Evolutionary conservation across 2,113 vertebrate genomes (phyloP), one percentile per base, ranked within the genome.

Genomic region (Limanda limanda): DNA sequence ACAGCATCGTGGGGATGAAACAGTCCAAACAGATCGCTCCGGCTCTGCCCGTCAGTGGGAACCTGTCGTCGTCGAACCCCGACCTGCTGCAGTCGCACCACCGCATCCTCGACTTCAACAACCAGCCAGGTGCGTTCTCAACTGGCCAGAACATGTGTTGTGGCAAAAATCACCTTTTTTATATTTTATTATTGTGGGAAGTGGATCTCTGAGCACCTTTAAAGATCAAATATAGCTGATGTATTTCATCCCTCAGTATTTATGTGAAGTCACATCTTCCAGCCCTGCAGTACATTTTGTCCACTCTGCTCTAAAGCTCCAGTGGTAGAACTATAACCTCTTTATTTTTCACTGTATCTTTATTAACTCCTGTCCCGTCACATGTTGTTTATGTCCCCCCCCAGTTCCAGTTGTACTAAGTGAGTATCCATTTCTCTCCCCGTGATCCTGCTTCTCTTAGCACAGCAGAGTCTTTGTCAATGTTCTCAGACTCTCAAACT

Each of bases 51-150:
- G 97, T 99, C 82, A 99, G 98, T 0, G 97, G 97, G 20, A 97
- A 97, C 59, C 89, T 99, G 9, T 99, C 98, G 0, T 99, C 98
- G 21, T 98, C 97, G 42, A 99, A 99, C 90, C 98, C 98, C 0
- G 98, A 99, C 76, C 93, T 99, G 12, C 83, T 99, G 73, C 98
- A 99, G 91, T 98, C 97, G 2, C 98, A 99, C 88, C 97, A 99
- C 82, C 97, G 98, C 80, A 99, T 99, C 82, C 94, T 99, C 61
- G 98, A 99, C 91, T 99, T 99, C 90, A 99, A 94, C 85, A 95
- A 97, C 83, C 96, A 97, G 70, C 97, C 98, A 45, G 98, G 97
- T 98, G 88, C 88, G 93, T 87, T 10, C 52, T 42, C 24, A 37
- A 8, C 13, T 3, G 1, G 4, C 47, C 3, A 5, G 47, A 17